Percentiles rank a stretch among this genome's conserved stretches.
Evolutionary conservation across 2,797 vertebrate genomes (phyloP).

Genomic region (Labeo calbasu): DNA sequence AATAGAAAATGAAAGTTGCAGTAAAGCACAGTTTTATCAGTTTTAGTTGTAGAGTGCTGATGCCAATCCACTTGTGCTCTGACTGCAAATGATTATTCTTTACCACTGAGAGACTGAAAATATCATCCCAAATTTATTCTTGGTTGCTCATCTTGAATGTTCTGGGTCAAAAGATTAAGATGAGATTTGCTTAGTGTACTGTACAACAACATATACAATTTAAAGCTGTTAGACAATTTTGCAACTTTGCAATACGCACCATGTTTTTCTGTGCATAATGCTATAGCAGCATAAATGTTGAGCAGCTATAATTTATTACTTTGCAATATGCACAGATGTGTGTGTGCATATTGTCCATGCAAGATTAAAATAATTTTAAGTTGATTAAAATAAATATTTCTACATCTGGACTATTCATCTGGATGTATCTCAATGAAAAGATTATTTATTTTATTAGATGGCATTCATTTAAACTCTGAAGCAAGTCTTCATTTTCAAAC

Average conservation of each 20-base stretch:
- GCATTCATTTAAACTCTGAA: neutral
- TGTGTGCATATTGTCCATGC: neutral
- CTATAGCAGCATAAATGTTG: neutral
- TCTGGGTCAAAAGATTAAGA: conserved; percentile 14
- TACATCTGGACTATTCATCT: neutral
- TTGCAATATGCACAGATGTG: neutral
- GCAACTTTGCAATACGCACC: neutral
- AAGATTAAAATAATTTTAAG: neutral
- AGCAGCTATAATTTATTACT: neutral
- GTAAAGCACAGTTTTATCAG: neutral
- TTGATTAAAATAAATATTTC: neutral
- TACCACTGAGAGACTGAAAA: neutral
- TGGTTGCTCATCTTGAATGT: neutral
- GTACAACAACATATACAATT: neutral
- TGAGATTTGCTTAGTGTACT: neutral
- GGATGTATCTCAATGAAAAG: neutral
- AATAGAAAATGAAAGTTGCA: neutral
- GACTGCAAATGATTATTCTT: conserved; percentile 4
- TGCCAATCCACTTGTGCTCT: conserved; percentile 14
- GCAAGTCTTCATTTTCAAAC: neutral
- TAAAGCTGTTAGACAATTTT: neutral
- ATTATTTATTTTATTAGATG: neutral
- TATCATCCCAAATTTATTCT: neutral
- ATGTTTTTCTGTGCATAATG: neutral
- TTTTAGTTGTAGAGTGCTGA: neutral